These are phyloP conservation scores for Coptodon rendalli DNA, from an alignment of 2,113 vertebrate genomes.

Conservation along the genomic window DNA sequence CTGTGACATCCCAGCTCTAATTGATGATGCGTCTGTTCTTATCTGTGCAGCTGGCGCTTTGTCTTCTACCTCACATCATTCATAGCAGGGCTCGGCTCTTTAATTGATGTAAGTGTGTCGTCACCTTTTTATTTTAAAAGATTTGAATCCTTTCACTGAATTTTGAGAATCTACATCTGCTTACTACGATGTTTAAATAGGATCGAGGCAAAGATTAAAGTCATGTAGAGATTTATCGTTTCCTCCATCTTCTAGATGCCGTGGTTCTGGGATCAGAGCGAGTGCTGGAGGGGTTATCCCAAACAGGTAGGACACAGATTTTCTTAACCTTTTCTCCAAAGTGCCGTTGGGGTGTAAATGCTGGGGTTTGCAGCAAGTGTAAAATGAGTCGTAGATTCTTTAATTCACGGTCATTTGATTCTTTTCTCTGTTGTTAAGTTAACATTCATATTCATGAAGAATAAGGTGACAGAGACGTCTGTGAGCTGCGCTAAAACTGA, in stretches of 20 bases:
- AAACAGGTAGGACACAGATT: slow-evolving; percentile 71
- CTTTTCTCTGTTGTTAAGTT: neutral
- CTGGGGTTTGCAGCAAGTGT: neutral
- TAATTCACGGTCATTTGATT: neutral
- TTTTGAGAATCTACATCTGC: neutral
- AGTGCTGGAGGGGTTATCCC: slow-evolving; percentile 85
- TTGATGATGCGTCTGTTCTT: neutral
- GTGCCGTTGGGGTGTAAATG: neutral
- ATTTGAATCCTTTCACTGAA: neutral
- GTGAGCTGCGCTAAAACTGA: neutral
- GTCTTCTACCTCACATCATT: slow-evolving; percentile 80
- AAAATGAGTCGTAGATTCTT: rapidly evolving
- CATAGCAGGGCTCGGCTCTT: slow-evolving; percentile 68
- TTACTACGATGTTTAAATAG: neutral
- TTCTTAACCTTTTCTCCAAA: neutral
- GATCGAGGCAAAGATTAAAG: neutral
- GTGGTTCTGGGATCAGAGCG: slow-evolving; percentile 83
- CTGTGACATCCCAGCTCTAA: neutral
- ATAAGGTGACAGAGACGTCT: neutral
- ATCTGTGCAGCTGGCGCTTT: slow-evolving; percentile 82
- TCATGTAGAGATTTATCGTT: neutral
- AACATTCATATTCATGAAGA: neutral
- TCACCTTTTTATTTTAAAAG: neutral
- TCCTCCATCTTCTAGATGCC: slow-evolving; percentile 71
- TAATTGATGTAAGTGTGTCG: slow-evolving; percentile 81